Evolutionary conservation across 2,888 invertebrate genomes (phyloP).

Genomic region (Amiota communis): DNA sequence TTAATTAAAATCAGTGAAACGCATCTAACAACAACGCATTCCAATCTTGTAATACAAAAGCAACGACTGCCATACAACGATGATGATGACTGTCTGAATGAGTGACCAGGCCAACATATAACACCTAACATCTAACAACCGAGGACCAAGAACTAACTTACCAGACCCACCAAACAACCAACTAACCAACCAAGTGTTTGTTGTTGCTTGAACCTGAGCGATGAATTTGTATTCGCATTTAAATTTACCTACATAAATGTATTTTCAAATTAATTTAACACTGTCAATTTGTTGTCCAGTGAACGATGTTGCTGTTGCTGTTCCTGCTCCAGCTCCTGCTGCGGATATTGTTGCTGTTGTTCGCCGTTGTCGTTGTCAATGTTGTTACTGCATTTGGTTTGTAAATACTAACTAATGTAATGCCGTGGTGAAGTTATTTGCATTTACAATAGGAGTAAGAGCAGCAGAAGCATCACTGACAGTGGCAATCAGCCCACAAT

Average conservation of each 20-base stretch:
- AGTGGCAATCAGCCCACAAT: constrained; percentile 25
- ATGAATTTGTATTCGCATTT: constrained; percentile 42
- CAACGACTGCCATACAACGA: constrained; percentile 11
- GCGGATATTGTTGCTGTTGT: constrained; percentile 31
- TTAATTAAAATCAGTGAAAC: constrained; percentile 68
- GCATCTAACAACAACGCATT: constrained; percentile 51
- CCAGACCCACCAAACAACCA: background rate
- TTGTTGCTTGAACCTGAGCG: background rate
- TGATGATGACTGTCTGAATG: constrained; percentile 7
- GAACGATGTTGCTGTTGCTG: constrained; percentile 22
- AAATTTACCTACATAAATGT: constrained; percentile 59
- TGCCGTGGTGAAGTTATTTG: constrained; percentile 66
- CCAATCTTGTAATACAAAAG: background rate
- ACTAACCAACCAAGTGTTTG: background rate
- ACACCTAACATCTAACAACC: constrained; percentile 11
- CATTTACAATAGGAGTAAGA: constrained; percentile 49
- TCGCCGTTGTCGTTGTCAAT: constrained; percentile 40
- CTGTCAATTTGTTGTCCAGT: constrained; percentile 63
- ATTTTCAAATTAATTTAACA: constrained; percentile 68
- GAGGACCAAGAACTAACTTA: background rate
- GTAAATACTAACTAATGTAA: constrained; percentile 65
- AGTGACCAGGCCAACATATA: background rate
- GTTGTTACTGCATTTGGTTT: constrained; percentile 47
- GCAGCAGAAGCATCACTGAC: constrained; percentile 48
- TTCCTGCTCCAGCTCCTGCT: constrained; percentile 18